Evolutionary conservation across 2,888 invertebrate genomes (phyloP).

Genomic region (Melinopterus prodromus): DNA sequence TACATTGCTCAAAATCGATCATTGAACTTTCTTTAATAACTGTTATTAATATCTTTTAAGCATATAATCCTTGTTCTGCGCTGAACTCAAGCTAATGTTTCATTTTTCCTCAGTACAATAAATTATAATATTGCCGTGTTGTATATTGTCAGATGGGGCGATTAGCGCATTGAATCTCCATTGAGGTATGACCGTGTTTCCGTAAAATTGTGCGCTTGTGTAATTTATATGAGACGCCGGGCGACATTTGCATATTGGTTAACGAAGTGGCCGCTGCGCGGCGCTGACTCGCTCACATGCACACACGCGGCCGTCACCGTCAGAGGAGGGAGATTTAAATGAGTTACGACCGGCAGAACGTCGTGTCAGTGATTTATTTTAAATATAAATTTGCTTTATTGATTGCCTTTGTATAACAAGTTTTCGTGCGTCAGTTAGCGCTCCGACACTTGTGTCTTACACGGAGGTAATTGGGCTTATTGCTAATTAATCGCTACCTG

Average conservation of each 20-base stretch:
- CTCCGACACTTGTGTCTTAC: conserved; percentile 4
- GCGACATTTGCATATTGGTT: conserved; percentile 18
- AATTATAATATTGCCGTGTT: background rate
- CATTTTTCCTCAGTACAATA: background rate
- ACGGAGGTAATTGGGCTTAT: background rate
- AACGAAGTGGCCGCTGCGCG: conserved; percentile 18
- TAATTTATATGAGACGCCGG: conserved; percentile 12
- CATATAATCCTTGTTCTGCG: too few relatives aligned
- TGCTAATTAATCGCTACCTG: background rate
- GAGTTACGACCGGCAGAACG: conserved; percentile 13
- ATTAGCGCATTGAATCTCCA: conserved; percentile 4
- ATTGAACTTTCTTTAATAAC: too few relatives aligned
- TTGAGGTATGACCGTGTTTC: background rate
- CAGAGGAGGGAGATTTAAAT: conserved; percentile 10
- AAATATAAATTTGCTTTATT: conserved; percentile 16
- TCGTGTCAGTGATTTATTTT: conserved; percentile 16
- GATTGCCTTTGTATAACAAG: conserved; percentile 15
- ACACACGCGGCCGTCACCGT: conserved; percentile 14
- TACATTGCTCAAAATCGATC: too few relatives aligned
- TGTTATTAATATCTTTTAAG: too few relatives aligned
- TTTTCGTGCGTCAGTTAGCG: conserved; percentile 4
- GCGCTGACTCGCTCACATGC: conserved; percentile 8
- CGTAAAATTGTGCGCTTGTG: conserved; percentile 11
- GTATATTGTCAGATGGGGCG: background rate
- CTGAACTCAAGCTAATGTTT: background rate